Base-by-base conservation (phyloP, 2,113 vertebrate species). In the Macquaria ambigua region DNA sequence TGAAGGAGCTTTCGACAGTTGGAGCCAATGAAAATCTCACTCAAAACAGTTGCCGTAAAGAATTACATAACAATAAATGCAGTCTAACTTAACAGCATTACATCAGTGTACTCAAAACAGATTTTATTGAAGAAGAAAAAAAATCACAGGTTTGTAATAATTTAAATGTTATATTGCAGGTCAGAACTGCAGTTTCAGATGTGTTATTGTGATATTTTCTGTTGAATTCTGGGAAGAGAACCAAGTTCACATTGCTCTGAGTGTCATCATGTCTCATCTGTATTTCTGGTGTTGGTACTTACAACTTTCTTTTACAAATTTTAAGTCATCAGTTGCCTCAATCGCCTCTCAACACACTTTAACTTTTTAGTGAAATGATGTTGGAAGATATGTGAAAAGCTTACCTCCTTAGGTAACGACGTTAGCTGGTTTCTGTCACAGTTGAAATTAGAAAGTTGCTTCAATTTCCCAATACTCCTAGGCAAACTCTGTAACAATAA, bases 381-480 rank as follows among this genome's bases (percentile, higher is more conserved):
- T 34, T n/a, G 46, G 67, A 15, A 14, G 46, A 50, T 4, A 71
- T 39, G 16, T 10, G 39, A 79, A 59, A 64, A 18, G 4, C 77
- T 75, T 81, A 99, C 98, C 97, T 99, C 98, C 95, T 98, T 99
- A 37, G 98, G 98, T 93, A 99, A 96, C 80, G 95, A 96, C 34
- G 93, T 89, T 91, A 99, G 94, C 91, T 97, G 97, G 93, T 99
- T 99, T 96, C 97, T 96, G 92, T 99, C 98, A 80, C 97, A 97
- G 94, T 99, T 99, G 90, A 99, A 97, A 95, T 99, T 98, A 90
- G 96, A 98, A 86, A 99, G 92, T 90, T 96, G 97, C 95, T 98
- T 99, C 84, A 99, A 95, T 92, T 97, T 99, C 86, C 98, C 98
- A 46, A 99, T 96, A 94, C 96, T 99, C 92, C 96, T 97, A 3